phyloP scores from a whole-genome alignment of 2,113 vertebrate genomes.

The Excalfactoria chinensis region DNA sequence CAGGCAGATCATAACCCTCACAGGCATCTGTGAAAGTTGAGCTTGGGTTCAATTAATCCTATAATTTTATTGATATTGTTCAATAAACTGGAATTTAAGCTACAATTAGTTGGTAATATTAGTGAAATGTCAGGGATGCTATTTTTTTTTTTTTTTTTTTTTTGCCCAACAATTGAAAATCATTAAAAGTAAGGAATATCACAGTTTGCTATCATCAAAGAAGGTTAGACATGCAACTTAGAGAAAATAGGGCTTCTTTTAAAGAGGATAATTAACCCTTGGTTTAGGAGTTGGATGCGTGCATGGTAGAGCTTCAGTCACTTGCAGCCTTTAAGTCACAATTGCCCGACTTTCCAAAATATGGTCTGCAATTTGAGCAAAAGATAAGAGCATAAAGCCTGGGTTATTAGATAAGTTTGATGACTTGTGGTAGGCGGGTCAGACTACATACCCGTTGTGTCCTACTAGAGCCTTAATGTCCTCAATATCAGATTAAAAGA shows the following conservation, averaged over 20 bases:
- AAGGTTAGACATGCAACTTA: neutral
- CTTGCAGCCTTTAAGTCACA: neutral
- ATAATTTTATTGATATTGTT: neutral
- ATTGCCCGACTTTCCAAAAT: neutral
- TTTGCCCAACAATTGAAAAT: neutral
- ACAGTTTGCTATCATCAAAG: neutral
- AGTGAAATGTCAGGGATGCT: neutral
- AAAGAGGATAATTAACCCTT: neutral
- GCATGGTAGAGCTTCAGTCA: neutral
- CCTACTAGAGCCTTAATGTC: neutral
- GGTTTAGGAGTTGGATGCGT: neutral
- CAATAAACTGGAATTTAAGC: neutral
- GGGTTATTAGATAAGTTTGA: neutral
- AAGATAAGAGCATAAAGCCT: neutral
- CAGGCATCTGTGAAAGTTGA: neutral
- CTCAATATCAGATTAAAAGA: neutral
- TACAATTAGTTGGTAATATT: neutral
- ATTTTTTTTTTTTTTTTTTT: neutral
- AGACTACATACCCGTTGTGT: rapidly evolving
- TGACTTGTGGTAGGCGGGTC: neutral
- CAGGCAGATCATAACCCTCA: neutral
- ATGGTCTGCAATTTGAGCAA: neutral
- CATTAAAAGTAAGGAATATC: neutral
- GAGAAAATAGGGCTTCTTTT: neutral
- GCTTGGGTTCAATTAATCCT: neutral